These are phyloP conservation scores for Shargacucullia verbasci DNA, from an alignment of 2,888 invertebrate species.

Conservation along the genomic window DNA sequence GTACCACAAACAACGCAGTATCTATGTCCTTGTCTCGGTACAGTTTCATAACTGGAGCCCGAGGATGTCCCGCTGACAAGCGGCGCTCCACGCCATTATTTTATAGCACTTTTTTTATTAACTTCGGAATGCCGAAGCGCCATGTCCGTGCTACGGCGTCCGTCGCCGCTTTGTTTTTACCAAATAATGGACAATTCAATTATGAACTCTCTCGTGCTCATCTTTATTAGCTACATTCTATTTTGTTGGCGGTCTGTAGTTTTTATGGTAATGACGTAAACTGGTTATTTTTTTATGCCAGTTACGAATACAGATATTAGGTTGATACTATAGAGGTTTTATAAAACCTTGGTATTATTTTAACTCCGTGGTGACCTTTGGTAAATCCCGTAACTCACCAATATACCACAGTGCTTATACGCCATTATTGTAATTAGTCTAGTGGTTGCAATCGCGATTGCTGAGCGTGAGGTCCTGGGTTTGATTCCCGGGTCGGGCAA, in stretches of 20 bases:
- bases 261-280: background rate
- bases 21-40: conserved; percentile 60
- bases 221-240: conserved; percentile 12
- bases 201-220: conserved; percentile 17
- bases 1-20: conserved; percentile 40
- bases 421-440: no score
- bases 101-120: conserved; percentile 59
- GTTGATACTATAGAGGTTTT: no score
- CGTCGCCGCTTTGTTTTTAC: conserved; percentile 28
- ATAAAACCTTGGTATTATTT: no score
- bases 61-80: conserved; percentile 65
- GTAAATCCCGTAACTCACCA: no score
- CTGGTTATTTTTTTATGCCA: no score
- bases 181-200: conserved; percentile 37
- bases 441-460: no score
- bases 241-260: background rate
- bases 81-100: conserved; percentile 58
- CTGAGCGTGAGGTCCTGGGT: no score
- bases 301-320: no score
- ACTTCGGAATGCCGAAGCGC: conserved; percentile 37
- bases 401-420: no score
- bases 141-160: conserved; percentile 21
- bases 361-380: no score
- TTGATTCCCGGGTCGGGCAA: no score
- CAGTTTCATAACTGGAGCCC: conserved; percentile 66